Evolutionary conservation across 92 coral and sea anemone species (phyloP).

Genomic region (Paramuricea clavata): DNA sequence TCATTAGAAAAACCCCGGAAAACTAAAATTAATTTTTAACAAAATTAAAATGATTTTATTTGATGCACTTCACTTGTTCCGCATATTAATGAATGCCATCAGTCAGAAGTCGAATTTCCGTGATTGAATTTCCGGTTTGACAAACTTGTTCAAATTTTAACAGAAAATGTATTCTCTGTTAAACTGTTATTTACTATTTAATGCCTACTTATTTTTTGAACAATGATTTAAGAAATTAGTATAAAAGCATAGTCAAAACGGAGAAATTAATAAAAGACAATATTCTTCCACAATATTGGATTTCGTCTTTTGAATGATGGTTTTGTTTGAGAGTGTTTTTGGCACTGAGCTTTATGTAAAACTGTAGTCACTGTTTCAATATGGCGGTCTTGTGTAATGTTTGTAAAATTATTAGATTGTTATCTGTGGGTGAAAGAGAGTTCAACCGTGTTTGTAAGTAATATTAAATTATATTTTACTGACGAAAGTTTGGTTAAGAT

Average conservation of each 20-base stretch:
- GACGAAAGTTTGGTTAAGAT: neutral
- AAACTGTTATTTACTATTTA: too few species aligned
- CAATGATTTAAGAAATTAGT: too few species aligned
- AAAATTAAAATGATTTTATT: neutral
- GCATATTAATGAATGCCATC: slow-evolving; percentile 1
- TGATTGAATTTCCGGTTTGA: neutral
- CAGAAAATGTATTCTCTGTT: too few species aligned
- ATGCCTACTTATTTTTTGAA: too few species aligned
- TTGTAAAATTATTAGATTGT: neutral
- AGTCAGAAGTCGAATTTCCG: slow-evolving; percentile 1
- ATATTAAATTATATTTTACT: neutral
- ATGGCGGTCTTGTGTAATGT: neutral
- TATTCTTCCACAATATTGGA: too few species aligned
- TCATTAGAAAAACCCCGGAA: slow-evolving; percentile 24
- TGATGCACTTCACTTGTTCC: neutral
- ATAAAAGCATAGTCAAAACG: neutral
- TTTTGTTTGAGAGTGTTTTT: neutral
- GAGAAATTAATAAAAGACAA: too few species aligned
- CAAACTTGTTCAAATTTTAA: neutral
- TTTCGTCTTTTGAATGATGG: neutral
- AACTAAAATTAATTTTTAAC: neutral
- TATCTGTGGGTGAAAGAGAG: neutral
- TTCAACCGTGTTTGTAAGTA: neutral
- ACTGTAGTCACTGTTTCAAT: neutral
- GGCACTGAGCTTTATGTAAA: neutral